A percentile compares a stretch with the other conserved stretches of the same genome.
These are phyloP conservation scores for Trichechus manatus DNA, from an alignment of 2,113 vertebrate species.

Conservation along the genomic window DNA sequence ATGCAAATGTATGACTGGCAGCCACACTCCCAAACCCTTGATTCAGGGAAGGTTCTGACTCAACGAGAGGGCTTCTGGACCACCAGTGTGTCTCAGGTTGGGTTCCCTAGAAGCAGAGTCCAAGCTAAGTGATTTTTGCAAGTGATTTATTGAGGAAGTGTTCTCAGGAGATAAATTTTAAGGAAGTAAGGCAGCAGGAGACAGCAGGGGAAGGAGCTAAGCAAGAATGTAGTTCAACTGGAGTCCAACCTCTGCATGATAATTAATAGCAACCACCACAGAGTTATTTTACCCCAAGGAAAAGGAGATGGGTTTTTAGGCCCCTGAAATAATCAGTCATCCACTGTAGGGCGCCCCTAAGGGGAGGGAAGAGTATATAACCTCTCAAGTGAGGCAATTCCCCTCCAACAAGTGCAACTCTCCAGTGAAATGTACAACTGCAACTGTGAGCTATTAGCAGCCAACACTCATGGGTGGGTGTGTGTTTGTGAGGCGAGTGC, in stretches of 20 bases:
- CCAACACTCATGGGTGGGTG: not conserved
- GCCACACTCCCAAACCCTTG: not conserved
- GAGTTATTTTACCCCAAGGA: constrained; percentile 13
- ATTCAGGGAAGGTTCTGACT: not conserved
- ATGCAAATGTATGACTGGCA: not conserved
- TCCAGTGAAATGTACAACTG: not conserved
- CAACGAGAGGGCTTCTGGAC: not conserved
- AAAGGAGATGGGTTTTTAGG: not conserved
- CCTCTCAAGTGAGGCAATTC: constrained; percentile 30
- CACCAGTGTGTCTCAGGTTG: not conserved
- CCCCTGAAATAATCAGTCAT: not conserved
- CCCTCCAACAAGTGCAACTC: not conserved
- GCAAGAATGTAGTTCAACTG: not conserved
- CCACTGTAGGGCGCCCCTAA: not conserved
- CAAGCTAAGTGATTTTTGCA: not conserved
- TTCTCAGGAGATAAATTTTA: constrained; percentile 9
- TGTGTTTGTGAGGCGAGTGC: not conserved
- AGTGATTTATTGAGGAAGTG: constrained; percentile 24
- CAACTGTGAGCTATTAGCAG: not conserved
- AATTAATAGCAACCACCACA: not conserved
- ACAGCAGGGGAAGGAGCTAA: not conserved
- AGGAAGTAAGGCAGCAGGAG: not conserved
- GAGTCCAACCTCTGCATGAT: not conserved
- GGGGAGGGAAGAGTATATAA: not conserved
- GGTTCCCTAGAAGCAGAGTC: not conserved